phyloP scores from a whole-genome alignment of 1,140 invertebrate genomes.

The Lordiphosa clarofinis region DNA sequence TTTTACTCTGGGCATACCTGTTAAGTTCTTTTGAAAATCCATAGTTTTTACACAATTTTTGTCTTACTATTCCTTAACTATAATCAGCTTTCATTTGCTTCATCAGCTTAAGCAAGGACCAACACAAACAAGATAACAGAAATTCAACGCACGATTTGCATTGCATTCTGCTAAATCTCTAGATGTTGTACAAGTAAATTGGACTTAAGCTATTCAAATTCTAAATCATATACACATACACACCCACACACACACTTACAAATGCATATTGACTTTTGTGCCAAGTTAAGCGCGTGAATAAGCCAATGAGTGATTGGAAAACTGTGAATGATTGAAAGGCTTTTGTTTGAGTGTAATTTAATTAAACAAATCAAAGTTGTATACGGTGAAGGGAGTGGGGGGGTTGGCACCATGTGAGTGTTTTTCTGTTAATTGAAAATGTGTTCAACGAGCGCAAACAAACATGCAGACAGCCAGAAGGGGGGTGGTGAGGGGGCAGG shows the following conservation, averaged over 20 bases:
- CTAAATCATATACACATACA: slow-evolving; percentile 33
- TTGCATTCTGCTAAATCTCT: slow-evolving; percentile 33
- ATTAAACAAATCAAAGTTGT: slow-evolving; percentile 72
- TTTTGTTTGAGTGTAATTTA: slow-evolving; percentile 75
- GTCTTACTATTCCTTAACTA: too few species aligned
- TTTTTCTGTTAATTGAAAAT: slow-evolving; percentile 72
- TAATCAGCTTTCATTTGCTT: slow-evolving; percentile 5
- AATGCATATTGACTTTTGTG: slow-evolving; percentile 52
- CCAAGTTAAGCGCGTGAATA: slow-evolving; percentile 61
- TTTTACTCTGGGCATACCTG: too few species aligned
- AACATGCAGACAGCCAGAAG: slow-evolving; percentile 35
- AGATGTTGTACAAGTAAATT: slow-evolving; percentile 1
- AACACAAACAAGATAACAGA: slow-evolving; percentile 5
- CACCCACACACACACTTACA: slow-evolving; percentile 19
- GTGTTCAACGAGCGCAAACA: slow-evolving; percentile 57
- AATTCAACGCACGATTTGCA: slow-evolving; percentile 40
- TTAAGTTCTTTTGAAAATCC: too few species aligned
- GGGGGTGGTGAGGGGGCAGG: neutral
- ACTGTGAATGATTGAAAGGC: slow-evolving; percentile 75
- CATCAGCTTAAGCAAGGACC: neutral
- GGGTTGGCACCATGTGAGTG: slow-evolving; percentile 21
- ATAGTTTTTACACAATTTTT: too few species aligned
- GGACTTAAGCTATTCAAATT: slow-evolving; percentile 12
- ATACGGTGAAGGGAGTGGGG: slow-evolving; percentile 2
- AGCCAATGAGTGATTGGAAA: slow-evolving; percentile 74